These are phyloP conservation scores for Tilapia sparmanii DNA, from an alignment of 2,113 vertebrate species.

Conservation along the genomic window DNA sequence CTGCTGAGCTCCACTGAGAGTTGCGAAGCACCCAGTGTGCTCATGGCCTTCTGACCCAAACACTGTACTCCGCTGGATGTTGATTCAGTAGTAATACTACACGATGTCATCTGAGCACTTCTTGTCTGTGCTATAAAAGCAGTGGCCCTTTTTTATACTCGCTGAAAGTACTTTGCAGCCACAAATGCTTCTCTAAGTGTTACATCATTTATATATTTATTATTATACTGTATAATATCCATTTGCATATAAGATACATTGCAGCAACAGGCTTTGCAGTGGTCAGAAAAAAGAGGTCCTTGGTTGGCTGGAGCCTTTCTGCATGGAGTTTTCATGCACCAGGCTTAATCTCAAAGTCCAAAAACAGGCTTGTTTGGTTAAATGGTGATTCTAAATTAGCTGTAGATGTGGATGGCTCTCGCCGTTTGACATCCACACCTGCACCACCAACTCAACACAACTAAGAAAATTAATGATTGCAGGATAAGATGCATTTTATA, in stretches of 20 bases:
- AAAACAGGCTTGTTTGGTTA: not conserved
- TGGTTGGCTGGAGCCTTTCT: not conserved
- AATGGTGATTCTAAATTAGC: not conserved
- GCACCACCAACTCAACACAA: not conserved
- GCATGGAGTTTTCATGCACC: not conserved
- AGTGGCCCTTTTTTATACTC: not conserved
- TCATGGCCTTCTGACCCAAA: constrained; percentile 13
- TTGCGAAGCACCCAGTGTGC: not conserved
- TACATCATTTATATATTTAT: not conserved
- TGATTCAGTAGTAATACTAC: constrained; percentile 6
- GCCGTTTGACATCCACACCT: not conserved
- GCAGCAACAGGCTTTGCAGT: not conserved
- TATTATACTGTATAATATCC: not conserved
- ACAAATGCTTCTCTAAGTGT: not conserved
- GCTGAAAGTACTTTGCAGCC: not conserved
- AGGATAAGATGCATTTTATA: not conserved
- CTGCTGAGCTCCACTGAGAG: constrained; percentile 10
- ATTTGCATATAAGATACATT: not conserved
- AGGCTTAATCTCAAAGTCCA: not conserved
- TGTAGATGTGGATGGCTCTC: not conserved
- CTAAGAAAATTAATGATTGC: not conserved
- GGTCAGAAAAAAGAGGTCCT: not conserved
- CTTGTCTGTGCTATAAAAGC: not conserved
- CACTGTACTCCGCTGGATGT: constrained; percentile 4
- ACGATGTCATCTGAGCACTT: not conserved